A percentile compares a stretch with the other conserved stretches of the same genome.
These are phyloP conservation scores for Coptodon bakossiorum DNA, from an alignment of 2,113 vertebrate species.

Conservation along the genomic window DNA sequence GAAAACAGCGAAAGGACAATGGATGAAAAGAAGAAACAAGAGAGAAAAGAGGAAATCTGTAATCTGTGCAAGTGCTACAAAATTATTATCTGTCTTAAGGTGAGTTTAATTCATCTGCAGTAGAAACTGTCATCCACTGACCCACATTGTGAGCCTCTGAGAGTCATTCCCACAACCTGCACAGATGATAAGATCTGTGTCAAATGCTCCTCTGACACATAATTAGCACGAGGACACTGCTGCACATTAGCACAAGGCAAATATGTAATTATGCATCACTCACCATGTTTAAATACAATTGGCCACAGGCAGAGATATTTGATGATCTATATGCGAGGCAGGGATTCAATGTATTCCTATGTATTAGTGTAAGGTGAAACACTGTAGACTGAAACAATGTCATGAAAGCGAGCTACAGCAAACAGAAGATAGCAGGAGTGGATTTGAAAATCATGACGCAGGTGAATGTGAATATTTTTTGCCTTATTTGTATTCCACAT, in stretches of 20 bases:
- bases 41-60: not conserved
- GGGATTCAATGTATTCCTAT: not conserved
- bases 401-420: not conserved
- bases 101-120: not conserved
- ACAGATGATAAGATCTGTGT: slow-evolving; percentile 3
- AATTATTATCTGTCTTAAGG: not conserved
- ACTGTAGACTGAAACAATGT: not conserved
- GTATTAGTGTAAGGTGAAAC: not conserved
- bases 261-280: slow-evolving; percentile 43
- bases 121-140: not conserved
- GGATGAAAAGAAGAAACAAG: not conserved
- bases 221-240: slow-evolving; percentile 14
- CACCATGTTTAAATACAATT: slow-evolving; percentile 38
- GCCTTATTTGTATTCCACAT: not conserved
- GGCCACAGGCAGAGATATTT: slow-evolving; percentile 12
- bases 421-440: not conserved
- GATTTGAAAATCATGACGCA: not conserved
- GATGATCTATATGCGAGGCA: not conserved
- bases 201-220: slow-evolving; percentile 12
- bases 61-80: not conserved
- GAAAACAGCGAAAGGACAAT: not conserved
- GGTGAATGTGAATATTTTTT: not conserved
- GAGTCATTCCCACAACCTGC: not conserved
- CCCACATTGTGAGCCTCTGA: not conserved
- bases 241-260: slow-evolving; percentile 25